phyloP scores from a whole-genome alignment of 2,888 invertebrate species.

The Deilephila elpenor region DNA sequence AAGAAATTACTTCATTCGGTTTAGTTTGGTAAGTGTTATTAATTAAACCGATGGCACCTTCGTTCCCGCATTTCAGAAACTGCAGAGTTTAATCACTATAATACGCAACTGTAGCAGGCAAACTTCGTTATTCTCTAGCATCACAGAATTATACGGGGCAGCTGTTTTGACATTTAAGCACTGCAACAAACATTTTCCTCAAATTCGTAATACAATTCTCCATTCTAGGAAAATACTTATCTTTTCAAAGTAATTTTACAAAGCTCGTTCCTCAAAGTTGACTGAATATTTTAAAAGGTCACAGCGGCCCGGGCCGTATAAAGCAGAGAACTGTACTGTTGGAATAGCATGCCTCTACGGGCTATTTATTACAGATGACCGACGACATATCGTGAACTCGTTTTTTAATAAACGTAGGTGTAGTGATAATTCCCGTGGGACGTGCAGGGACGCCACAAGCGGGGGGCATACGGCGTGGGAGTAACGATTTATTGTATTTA shows the following conservation, averaged over 20 bases:
- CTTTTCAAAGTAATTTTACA: constrained; percentile 3
- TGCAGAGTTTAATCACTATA: neutral
- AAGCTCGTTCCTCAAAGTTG: constrained; percentile 7
- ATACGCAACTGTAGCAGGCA: too few species aligned
- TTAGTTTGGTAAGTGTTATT: neutral
- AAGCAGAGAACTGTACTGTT: constrained; percentile 5
- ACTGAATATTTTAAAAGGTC: constrained; percentile 23
- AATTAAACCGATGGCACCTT: neutral
- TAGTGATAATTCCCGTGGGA: neutral
- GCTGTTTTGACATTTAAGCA: neutral
- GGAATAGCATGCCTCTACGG: neutral
- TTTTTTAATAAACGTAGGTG: neutral
- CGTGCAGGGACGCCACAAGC: neutral
- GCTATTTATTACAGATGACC: neutral
- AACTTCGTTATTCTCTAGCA: neutral
- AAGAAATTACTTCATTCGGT: constrained; percentile 10
- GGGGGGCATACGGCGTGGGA: neutral
- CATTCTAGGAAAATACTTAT: constrained; percentile 5
- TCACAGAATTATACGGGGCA: neutral
- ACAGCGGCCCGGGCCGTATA: neutral
- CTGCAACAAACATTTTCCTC: neutral
- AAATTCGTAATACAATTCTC: neutral
- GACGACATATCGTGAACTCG: neutral
- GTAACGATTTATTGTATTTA: constrained; percentile 9
- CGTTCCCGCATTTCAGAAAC: too few species aligned